Base-by-base conservation (phyloP, 2,113 vertebrate species). In the Bungarus multicinctus region DNA sequence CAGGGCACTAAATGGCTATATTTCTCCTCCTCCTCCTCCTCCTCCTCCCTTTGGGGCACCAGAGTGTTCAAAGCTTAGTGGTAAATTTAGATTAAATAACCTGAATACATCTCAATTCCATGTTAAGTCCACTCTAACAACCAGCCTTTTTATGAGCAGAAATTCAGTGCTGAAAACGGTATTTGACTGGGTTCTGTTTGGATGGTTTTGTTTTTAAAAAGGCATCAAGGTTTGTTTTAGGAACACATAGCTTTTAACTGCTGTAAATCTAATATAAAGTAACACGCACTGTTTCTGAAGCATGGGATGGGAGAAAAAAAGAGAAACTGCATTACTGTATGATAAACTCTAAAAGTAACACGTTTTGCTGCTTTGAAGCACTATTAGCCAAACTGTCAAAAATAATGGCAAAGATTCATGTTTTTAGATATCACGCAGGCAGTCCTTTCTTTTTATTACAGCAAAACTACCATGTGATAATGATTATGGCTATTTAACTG, bases 1-100 rank as follows among this genome's bases (percentile, higher is more conserved):
- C 9, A 90, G 93, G 58, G 47, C 81, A 93, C 81, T 12, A 0
- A 4, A 94, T 90, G 34, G 90, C 88, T 4, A 50, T 95, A 85
- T 93, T 95, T 5, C 54, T 55, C 47, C 47, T 9, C 47, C 47
- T 50, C 45, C 45, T 47, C 54, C 18, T 55, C 20, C 54, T 58
- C 2, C 57, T 58, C 3, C 5, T 93, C 91, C 57, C 45, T 94
- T 25, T 53, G 58, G 85, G 14, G 0, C 6, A 23, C 91, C 4
- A 2, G 93, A 74, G 91, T 85, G 86, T 88, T 93, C 0, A 57
- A 91, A 92, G 34, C 22, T 22, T 88, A 94, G 22, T 94, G 90
- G 60, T 91, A 90, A 91, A 93, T 94, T 60, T 88, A 57, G 50
- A 90, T 94, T 93, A 94, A 89, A 30, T n/a, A 74, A 90, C 60